phyloP scores from a whole-genome alignment of 2,113 vertebrate species.

The Cinclus cinclus region DNA sequence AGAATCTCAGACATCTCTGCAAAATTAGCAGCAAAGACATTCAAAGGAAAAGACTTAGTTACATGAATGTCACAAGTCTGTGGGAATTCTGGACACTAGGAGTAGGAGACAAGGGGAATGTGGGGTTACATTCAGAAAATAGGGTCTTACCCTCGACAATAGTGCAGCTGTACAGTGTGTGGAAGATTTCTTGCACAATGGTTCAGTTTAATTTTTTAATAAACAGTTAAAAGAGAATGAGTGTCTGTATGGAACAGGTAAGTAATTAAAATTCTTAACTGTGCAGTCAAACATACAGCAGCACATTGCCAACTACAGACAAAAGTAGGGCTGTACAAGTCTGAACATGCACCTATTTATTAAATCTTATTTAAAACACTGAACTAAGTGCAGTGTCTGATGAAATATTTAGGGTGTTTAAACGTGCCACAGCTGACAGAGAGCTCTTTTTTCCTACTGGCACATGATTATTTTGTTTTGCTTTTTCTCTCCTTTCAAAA shows the following conservation, averaged over 20 bases:
- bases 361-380: constrained; percentile 88
- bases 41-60: background rate
- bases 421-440: constrained; percentile 71
- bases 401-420: constrained; percentile 83
- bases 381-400: constrained; percentile 85
- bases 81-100: background rate
- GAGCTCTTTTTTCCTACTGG: constrained; percentile 2
- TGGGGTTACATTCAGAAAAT: background rate
- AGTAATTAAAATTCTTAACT: constrained; percentile 70
- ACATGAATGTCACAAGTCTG: background rate
- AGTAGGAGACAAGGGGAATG: background rate
- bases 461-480: background rate
- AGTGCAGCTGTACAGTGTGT: background rate
- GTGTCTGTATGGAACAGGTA: constrained; percentile 74
- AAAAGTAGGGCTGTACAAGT: constrained; percentile 74
- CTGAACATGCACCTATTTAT: constrained; percentile 83
- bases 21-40: background rate
- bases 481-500: background rate
- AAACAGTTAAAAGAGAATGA: constrained; percentile 71
- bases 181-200: constrained; percentile 16
- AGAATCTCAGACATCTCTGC: background rate
- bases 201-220: constrained; percentile 11
- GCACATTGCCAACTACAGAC: constrained; percentile 74
- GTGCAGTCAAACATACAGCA: constrained; percentile 61
- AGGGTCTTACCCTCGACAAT: background rate